Conservation (phyloP, 2,797 vertebrate genomes). For the Urophycis tenuis region DNA sequence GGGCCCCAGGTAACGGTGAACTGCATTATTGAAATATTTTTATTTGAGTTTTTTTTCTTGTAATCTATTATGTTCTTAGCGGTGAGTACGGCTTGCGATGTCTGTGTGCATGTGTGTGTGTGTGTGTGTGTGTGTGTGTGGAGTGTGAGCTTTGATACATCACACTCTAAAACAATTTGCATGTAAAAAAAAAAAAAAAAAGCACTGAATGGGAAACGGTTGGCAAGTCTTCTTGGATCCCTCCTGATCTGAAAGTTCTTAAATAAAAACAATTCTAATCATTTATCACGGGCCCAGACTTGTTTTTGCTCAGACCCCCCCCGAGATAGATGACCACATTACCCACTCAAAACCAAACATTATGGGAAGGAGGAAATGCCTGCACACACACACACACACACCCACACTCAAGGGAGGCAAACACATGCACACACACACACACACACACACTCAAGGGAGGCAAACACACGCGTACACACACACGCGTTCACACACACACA, state of each 20-base stretch:
- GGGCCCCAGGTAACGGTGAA: neutral
- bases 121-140: too few relatives aligned
- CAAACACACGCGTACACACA: too few relatives aligned
- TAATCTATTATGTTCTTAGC: neutral
- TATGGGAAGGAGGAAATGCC: slow-evolving; percentile 7
- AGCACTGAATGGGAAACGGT: slow-evolving; percentile 17
- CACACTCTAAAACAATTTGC: neutral
- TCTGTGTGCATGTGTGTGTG: neutral
- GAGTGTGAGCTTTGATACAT: neutral
- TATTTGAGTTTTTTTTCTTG: neutral
- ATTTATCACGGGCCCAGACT: slow-evolving; percentile 26
- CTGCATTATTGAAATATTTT: neutral
- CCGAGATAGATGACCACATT: slow-evolving; percentile 35
- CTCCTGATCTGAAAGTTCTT: slow-evolving; percentile 23
- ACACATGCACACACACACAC: slow-evolving; percentile 17
- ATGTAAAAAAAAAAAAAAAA: neutral
- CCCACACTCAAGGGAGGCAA: neutral
- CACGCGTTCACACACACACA: too few relatives aligned
- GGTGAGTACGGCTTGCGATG: neutral
- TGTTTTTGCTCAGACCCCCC: slow-evolving; percentile 23
- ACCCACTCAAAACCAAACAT: slow-evolving; percentile 36
- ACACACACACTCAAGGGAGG: slow-evolving; percentile 1
- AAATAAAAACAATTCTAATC: slow-evolving; percentile 16
- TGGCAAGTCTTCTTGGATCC: slow-evolving; percentile 14
- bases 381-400: slow-evolving; percentile 9